Percentiles rank a stretch among this genome's conserved stretches.
Evolutionary conservation across 2,797 vertebrate species (phyloP).

Genomic region (Hippoglossus hippoglossus): DNA sequence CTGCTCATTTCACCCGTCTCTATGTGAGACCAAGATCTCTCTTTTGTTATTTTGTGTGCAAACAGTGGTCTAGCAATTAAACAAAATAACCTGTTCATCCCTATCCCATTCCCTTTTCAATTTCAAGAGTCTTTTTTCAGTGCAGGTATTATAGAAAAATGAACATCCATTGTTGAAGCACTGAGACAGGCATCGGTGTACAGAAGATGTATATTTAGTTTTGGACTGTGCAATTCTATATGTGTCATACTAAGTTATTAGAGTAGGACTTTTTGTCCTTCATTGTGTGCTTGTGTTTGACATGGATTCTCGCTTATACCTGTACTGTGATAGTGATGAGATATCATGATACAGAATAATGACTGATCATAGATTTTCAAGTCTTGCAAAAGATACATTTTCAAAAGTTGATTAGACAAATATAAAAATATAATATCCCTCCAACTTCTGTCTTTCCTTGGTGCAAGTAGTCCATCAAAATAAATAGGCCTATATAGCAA

Average conservation of each 20-base stretch:
- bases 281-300: slow-evolving; percentile 42
- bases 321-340: slow-evolving; percentile 1
- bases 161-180: background rate
- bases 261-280: slow-evolving; percentile 14
- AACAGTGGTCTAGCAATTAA: background rate
- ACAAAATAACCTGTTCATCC: background rate
- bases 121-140: slow-evolving; percentile 19
- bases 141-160: slow-evolving; percentile 20
- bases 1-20: background rate
- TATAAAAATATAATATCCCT: slow-evolving; percentile 51
- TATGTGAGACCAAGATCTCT: background rate
- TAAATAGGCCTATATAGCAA: slow-evolving; percentile 32
- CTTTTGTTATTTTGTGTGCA: background rate
- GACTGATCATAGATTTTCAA: slow-evolving; percentile 18
- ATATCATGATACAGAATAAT: slow-evolving; percentile 14
- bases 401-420: slow-evolving; percentile 41
- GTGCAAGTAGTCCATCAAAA: slow-evolving; percentile 24
- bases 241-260: too few species aligned
- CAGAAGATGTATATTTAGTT: slow-evolving; percentile 20
- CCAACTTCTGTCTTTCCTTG: slow-evolving; percentile 16
- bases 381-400: slow-evolving; percentile 38
- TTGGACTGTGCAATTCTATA: background rate
- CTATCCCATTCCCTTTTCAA: slow-evolving; percentile 21
- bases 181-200: too few species aligned
- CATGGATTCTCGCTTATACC: slow-evolving; percentile 18